Evolutionary conservation across 2,888 invertebrate species (phyloP).

Genomic region (Chalcis sispes): DNA sequence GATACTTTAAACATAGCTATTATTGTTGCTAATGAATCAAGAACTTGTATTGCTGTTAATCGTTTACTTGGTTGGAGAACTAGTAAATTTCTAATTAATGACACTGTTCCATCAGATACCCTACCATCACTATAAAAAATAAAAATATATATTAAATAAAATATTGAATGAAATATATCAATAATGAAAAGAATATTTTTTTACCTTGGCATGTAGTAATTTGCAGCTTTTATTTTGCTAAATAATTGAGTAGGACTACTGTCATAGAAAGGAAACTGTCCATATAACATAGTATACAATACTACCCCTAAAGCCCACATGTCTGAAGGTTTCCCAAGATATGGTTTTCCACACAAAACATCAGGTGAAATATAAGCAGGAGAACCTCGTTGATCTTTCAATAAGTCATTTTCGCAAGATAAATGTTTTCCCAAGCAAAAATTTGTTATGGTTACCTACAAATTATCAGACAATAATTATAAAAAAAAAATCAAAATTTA

Average conservation of each 20-base stretch:
- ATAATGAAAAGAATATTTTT: conserved; percentile 60
- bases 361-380: conserved; percentile 90
- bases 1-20: conserved; percentile 78
- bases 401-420: conserved; percentile 83
- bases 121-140: conserved; percentile 76
- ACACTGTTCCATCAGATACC: conserved; percentile 82
- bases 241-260: conserved; percentile 85
- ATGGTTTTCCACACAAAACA: conserved; percentile 86
- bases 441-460: conserved; percentile 83
- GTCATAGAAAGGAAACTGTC: conserved; percentile 89
- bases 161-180: neutral
- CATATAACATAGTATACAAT: conserved; percentile 87
- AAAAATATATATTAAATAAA: conserved; percentile 34
- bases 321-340: conserved; percentile 87
- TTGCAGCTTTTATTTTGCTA: conserved; percentile 85
- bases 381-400: conserved; percentile 87
- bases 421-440: conserved; percentile 87
- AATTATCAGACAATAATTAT: conserved; percentile 10
- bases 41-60: conserved; percentile 82
- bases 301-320: conserved; percentile 91
- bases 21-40: conserved; percentile 80
- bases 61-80: conserved; percentile 83
- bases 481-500: conserved; percentile 21
- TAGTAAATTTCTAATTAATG: conserved; percentile 82
- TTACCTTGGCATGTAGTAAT: conserved; percentile 85